Conservation (phyloP, 1,140 invertebrate species). For the Hycleus phaleratus region DNA sequence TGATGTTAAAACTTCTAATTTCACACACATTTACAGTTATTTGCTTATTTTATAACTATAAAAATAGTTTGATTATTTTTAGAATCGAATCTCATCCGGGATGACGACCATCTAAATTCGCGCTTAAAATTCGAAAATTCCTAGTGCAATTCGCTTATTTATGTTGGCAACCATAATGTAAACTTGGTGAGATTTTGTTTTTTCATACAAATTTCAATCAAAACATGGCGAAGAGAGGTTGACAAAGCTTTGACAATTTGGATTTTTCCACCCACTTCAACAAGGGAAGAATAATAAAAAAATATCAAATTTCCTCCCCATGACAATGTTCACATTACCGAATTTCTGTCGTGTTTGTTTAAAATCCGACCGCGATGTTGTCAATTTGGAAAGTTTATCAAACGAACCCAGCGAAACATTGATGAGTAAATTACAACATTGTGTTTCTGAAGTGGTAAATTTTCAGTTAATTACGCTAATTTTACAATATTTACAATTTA, state of each 20-base stretch:
- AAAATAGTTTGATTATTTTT: too few species aligned
- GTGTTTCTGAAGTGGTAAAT: slow-evolving; percentile 38
- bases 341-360: slow-evolving; percentile 38
- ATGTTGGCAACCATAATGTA: background rate
- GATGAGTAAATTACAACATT: slow-evolving; percentile 33
- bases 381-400: slow-evolving; percentile 32
- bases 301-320: background rate
- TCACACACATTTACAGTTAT: too few species aligned
- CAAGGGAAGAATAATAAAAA: background rate
- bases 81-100: too few species aligned
- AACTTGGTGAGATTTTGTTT: background rate
- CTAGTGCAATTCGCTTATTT: background rate
- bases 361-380: slow-evolving; percentile 34
- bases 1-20: too few species aligned
- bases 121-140: background rate
- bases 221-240: slow-evolving; percentile 32
- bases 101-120: background rate
- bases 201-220: background rate
- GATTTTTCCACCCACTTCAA: background rate
- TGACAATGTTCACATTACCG: slow-evolving; percentile 33
- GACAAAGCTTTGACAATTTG: slow-evolving; percentile 31
- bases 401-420: slow-evolving; percentile 32
- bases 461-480: slow-evolving; percentile 14
- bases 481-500: background rate
- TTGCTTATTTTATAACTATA: too few species aligned